phyloP scores from a whole-genome alignment of 1,140 invertebrate genomes.

The Kradibia gibbosae region DNA sequence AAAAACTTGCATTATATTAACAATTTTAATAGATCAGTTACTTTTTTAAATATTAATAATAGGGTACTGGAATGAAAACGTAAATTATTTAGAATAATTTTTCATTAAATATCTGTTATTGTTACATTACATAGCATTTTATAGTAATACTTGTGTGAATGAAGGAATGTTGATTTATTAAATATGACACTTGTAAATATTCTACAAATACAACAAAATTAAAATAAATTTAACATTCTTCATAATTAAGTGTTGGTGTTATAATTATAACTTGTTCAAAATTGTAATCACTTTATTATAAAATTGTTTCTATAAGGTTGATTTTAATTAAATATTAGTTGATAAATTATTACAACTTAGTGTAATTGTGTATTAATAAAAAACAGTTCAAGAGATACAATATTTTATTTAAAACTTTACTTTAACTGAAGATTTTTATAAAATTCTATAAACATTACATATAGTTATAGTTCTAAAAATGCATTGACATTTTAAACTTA shows the following conservation, averaged over 20 bases:
- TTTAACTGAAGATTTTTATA: not conserved
- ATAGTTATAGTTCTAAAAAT: conserved; percentile 9
- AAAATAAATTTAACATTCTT: conserved; percentile 30
- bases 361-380: not conserved
- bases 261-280: not conserved
- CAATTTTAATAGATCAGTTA: not conserved
- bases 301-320: not conserved
- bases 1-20: conserved; percentile 1
- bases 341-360: not conserved
- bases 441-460: conserved; percentile 14
- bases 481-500: not conserved
- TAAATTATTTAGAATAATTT: not conserved
- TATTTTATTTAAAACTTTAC: not conserved
- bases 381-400: not conserved
- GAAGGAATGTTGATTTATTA: conserved; percentile 28
- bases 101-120: not conserved
- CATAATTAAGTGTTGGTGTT: not conserved
- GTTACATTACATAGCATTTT: not conserved
- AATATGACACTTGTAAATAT: conserved; percentile 25
- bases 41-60: not conserved
- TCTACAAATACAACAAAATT: conserved; percentile 36
- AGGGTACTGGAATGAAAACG: conserved; percentile 7
- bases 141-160: conserved; percentile 28
- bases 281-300: too few species aligned
- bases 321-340: too few species aligned